Base-by-base conservation (phyloP, 2,113 vertebrate genomes). In the Sorex araneus region DNA sequence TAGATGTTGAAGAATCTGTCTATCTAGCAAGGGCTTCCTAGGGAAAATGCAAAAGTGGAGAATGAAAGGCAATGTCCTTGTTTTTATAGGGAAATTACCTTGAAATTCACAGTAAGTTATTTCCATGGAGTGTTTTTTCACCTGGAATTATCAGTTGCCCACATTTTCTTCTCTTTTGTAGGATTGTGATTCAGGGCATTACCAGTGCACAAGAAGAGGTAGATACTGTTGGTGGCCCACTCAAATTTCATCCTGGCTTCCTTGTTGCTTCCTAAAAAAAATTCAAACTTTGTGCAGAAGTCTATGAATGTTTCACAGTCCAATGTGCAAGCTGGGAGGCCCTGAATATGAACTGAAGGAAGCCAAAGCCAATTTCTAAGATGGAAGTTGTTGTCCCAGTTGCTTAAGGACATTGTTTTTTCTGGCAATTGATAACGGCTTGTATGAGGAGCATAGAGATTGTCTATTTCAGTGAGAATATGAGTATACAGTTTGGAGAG, bases 291-390 rank as follows among this genome's bases (percentile, higher is more conserved):
- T 83, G 30, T 34, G 60, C 8, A 81, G 60, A 94, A 84, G 85
- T 82, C 27, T 40, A 74, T 1, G 40, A 30, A 28, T 54, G 63
- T 28, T 54, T 82, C 74, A 54, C 30, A 43, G 74, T 54, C 34
- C 18, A 60, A 43, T 15, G 25, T 75, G 3, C 47, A 88, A 19
- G 25, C 27, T 82, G 34, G 23, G 40, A 85, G 60, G 28, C 21
- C 11, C 43, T 88, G 82, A 77, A 40, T 45, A 30, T 84, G 50
- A 78, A 45, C 54, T 80, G 34, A 77, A 90, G 75, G 32, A 91
- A 95, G 45, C 40, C 80, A 94, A 83, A 87, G 45, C 10, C 76
- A 90, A 21, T 75, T 88, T 92, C 67, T 60, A 34, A 88, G 23
- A 78, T 47, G 63, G 36, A 94, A 88, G 74, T 28, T 21, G 64